Evolutionary conservation across 2,113 vertebrate genomes (phyloP).

Genomic region (Craseonycteris thonglongyai): DNA sequence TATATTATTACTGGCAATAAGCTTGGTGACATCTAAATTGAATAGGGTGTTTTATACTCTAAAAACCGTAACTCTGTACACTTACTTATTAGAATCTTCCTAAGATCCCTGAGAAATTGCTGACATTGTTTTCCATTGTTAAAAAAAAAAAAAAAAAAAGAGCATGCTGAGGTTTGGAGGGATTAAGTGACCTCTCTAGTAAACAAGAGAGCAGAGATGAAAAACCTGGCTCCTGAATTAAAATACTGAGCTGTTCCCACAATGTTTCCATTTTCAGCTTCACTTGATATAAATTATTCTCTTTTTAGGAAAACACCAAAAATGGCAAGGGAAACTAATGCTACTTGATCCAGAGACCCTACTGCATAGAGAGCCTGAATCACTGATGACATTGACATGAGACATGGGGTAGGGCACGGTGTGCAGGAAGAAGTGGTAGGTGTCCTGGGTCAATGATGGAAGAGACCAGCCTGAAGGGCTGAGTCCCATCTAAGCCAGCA

Average conservation of each 20-base stretch:
- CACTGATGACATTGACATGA: neutral
- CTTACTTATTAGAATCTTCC: neutral
- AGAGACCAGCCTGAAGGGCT: neutral
- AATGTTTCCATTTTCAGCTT: neutral
- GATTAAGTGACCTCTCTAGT: fast-evolving
- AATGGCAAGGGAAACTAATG: neutral
- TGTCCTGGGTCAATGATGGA: neutral
- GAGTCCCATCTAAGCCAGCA: no score
- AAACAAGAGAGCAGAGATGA: neutral
- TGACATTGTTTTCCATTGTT: neutral
- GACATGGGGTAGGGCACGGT: no score
- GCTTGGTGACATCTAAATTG: neutral
- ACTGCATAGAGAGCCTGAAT: neutral
- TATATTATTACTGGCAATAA: neutral
- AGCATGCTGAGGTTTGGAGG: neutral
- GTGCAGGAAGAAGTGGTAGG: neutral
- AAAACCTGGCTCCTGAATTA: neutral
- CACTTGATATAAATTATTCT: neutral
- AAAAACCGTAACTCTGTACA: neutral
- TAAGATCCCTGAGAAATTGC: neutral
- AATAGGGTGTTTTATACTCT: neutral
- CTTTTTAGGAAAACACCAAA: neutral
- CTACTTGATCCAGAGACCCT: neutral
- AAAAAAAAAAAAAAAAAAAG: no score
- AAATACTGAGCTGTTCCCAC: neutral